phyloP scores from a whole-genome alignment of 2,888 invertebrate species.

The Rotaria macrura region DNA sequence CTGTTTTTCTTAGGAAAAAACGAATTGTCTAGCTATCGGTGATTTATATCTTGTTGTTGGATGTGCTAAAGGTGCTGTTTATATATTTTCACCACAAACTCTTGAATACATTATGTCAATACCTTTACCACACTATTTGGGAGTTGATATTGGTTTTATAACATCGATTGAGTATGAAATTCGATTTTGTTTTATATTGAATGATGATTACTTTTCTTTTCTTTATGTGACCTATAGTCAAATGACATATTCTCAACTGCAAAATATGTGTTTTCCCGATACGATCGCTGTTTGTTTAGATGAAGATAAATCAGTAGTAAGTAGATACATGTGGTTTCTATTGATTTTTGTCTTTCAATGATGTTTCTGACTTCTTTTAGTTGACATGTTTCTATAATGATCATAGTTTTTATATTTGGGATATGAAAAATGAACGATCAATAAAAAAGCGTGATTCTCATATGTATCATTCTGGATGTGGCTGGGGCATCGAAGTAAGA shows the following conservation, averaged over 20 bases:
- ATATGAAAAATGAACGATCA: conserved; percentile 76
- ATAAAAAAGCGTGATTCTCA: conserved; percentile 87
- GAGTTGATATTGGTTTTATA: conserved; percentile 68
- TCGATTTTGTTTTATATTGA: too few relatives aligned
- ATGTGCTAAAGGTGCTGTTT: conserved; percentile 64
- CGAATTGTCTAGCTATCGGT: conserved; percentile 32
- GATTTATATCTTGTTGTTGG: conserved; percentile 41
- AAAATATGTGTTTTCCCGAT: neutral
- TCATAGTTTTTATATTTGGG: conserved; percentile 91
- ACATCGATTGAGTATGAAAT: neutral
- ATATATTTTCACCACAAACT: conserved; percentile 29
- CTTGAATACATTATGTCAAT: conserved; percentile 55
- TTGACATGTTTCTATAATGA: conserved; percentile 67
- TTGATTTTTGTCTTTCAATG: neutral
- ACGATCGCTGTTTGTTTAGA: conserved; percentile 17
- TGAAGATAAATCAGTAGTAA: conserved; percentile 6
- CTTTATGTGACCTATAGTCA: neutral
- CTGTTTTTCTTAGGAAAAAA: conserved; percentile 24
- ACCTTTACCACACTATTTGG: conserved; percentile 68
- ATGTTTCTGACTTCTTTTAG: neutral
- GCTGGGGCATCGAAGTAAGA: conserved; percentile 1
- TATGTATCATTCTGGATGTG: conserved; percentile 65
- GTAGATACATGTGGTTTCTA: neutral
- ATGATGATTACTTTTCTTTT: neutral
- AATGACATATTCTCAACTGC: neutral